Conservation (phyloP, 2,888 invertebrate genomes). For the Erannis defoliaria region DNA sequence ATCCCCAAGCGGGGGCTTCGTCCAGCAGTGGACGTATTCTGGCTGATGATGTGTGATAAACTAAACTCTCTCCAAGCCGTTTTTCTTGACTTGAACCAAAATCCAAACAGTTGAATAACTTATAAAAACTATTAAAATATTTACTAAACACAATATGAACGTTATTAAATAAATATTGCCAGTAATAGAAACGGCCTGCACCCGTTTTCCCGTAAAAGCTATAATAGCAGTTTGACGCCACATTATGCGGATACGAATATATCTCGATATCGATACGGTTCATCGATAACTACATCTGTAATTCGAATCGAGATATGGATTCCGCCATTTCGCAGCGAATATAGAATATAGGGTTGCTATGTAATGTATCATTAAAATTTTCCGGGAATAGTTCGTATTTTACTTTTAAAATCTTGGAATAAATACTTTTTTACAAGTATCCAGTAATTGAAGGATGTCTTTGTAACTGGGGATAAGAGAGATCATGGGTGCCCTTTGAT, state of each 20-base stretch:
- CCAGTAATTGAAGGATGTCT: no score
- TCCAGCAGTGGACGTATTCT: no score
- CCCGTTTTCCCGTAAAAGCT: neutral
- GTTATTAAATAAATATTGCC: neutral
- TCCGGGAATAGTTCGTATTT: neutral
- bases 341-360: slow-evolving; percentile 4
- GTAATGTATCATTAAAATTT: neutral
- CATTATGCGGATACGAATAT: slow-evolving; percentile 7
- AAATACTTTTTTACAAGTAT: no score
- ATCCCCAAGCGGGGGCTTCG: no score
- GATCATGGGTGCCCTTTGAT: no score
- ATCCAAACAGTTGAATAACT: no score
- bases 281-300: slow-evolving; percentile 58
- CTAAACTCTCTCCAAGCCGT: no score
- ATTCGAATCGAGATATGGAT: slow-evolving; percentile 49
- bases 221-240: slow-evolving; percentile 1
- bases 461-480: no score
- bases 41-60: no score
- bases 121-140: no score
- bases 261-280: slow-evolving; percentile 48
- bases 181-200: neutral
- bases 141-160: no score
- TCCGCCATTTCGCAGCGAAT: slow-evolving; percentile 23
- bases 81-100: no score
- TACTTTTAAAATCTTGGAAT: neutral